A percentile compares a stretch with the other conserved stretches of the same genome.
phyloP scores from a whole-genome alignment of 2,797 vertebrate genomes.

The Myotis findleyi region DNA sequence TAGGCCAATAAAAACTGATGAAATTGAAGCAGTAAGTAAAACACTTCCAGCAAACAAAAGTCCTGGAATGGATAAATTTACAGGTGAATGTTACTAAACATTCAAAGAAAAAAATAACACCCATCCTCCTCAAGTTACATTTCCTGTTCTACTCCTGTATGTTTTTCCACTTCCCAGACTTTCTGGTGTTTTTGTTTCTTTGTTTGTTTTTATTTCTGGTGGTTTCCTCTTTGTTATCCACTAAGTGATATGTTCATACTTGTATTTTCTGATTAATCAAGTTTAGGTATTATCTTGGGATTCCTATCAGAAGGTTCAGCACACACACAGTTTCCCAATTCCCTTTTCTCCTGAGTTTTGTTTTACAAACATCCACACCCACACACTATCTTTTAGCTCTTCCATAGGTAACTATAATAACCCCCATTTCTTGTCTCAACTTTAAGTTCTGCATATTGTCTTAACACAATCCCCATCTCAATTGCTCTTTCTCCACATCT shows the following conservation, averaged over 20 bases:
- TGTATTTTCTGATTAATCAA: neutral
- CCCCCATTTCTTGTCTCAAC: neutral
- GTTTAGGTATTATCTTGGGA: neutral
- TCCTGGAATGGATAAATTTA: too few relatives aligned
- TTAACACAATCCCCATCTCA: neutral
- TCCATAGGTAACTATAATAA: neutral
- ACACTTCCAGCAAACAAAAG: too few relatives aligned
- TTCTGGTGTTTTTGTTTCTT: neutral
- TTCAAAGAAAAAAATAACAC: too few relatives aligned
- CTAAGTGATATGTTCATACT: neutral
- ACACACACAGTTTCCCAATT: neutral
- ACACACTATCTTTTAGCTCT: neutral
- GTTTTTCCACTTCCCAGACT: neutral
- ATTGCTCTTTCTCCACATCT: too few relatives aligned
- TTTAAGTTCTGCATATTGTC: neutral
- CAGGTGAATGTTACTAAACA: too few relatives aligned
- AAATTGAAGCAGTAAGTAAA: too few relatives aligned
- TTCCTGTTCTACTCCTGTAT: neutral
- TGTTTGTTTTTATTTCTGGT: neutral
- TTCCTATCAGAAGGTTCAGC: neutral
- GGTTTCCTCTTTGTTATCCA: neutral
- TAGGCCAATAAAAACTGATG: too few relatives aligned
- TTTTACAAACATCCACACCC: neutral
- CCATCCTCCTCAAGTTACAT: neutral
- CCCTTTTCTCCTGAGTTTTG: neutral